Percentiles rank a stretch among this genome's conserved stretches.
Conservation (phyloP, 2,797 vertebrate species). For the Melanogrammus aeglefinus region DNA sequence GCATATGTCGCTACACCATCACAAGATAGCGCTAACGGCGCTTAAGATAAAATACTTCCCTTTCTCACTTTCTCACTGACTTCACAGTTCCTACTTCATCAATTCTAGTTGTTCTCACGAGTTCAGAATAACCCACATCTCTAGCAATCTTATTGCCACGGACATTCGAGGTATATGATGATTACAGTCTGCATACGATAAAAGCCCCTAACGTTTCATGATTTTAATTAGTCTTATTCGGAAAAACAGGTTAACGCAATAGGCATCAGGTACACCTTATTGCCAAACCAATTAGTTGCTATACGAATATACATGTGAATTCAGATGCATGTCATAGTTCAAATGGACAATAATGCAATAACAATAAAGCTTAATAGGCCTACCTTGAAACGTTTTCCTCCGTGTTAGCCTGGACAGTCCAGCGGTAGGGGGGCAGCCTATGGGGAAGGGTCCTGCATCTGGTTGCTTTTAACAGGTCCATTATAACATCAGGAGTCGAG, state of each 20-base stretch:
- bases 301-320: no score
- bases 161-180: neutral
- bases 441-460: neutral
- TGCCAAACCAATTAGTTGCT: neutral
- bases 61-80: neutral
- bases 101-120: neutral
- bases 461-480: neutral
- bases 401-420: neutral
- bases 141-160: no score
- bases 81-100: neutral
- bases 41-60: conserved; percentile 33
- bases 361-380: neutral
- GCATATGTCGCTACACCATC: conserved; percentile 87
- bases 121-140: no score
- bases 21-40: conserved; percentile 52
- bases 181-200: neutral
- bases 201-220: no score
- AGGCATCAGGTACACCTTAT: no score
- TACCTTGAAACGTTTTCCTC: neutral
- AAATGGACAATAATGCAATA: neutral
- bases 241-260: neutral
- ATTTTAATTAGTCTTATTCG: neutral
- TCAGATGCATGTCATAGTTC: no score
- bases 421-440: neutral
- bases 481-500: neutral